Base-by-base conservation (phyloP, 2,888 invertebrate genomes). In the Diarsia rubi region DNA sequence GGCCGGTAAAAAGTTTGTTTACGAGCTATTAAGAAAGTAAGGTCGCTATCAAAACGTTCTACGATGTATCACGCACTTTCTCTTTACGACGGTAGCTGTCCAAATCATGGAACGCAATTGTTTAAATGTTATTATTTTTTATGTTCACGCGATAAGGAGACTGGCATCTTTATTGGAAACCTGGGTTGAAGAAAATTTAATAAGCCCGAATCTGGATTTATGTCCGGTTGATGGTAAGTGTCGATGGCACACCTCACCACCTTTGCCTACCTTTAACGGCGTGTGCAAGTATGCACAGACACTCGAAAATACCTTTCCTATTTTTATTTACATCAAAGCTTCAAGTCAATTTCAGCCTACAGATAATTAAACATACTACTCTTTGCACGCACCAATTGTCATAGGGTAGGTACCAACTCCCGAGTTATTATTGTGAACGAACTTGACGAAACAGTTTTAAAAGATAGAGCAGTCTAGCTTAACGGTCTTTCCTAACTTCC, bases 1-100 rank as follows among this genome's bases (percentile, higher is more conserved):
- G 42, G 42, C 9, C 37, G 16, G 0, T 49, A 45, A 42, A 54
- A 69, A 52, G 12, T 45, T 70, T 60, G 60, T 47, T 47, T 62
- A 49, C 16, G 31, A 52, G 49, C 63, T 16, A 31, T 66, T 31
- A 69, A 19, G 69, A 77, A 78, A 70, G 78, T 66, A 47, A 67
- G 54, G 27, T 77, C n/a, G 16, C 66, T 78, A 78, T 79, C 60
- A 79, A 57, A 67, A 44, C 47, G 37, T 65, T 64, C 31, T 47
- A 42, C 47, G 64, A 64, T 60, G 79, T 71, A 78, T 66, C 67
- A 59, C 47, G 0, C 12, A 78, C 78, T 78, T 78, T 78, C 73
- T 42, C 78, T 79, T 64, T 24, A n/a, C 6, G 14, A 9, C 62
- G n/a, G 44, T 0, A 45, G 5, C 49, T 63, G 67, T 6, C 67